These are phyloP conservation scores for Conomelus anceps DNA, from an alignment of 2,888 invertebrate genomes.

Conservation along the genomic window DNA sequence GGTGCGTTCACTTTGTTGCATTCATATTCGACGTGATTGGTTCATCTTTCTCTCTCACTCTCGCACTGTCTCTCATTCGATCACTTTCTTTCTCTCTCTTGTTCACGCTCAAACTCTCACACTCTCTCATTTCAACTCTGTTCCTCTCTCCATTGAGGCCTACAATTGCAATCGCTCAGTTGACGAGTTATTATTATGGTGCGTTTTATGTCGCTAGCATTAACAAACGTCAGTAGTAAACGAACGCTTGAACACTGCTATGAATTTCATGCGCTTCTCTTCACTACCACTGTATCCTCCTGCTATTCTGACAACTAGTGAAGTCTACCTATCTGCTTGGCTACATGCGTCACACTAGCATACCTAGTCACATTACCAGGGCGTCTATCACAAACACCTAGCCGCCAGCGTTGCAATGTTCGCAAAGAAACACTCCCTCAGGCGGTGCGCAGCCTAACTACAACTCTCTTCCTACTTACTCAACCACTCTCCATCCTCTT, in stretches of 20 bases:
- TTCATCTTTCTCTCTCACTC: neutral
- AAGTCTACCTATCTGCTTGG: neutral
- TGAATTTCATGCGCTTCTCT: neutral
- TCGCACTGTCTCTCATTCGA: neutral
- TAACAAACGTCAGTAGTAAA: neutral
- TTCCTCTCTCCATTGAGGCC: neutral
- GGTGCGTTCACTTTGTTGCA: neutral
- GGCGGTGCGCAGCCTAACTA: slow-evolving; percentile 11
- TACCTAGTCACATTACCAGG: neutral
- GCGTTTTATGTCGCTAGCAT: neutral
- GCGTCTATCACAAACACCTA: neutral
- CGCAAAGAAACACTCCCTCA: neutral
- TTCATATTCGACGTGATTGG: neutral
- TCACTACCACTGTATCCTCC: no score
- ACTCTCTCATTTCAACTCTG: neutral
- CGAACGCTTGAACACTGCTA: neutral
- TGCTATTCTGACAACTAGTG: neutral
- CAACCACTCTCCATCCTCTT: no score
- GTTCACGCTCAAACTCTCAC: neutral
- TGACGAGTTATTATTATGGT: neutral
- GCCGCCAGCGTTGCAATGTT: neutral
- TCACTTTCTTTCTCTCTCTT: neutral
- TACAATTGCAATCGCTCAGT: neutral
- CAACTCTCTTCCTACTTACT: no score
- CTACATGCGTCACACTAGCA: neutral